These are phyloP conservation scores for Coecobrya sp. DNA, from an alignment of 2,888 invertebrate species.

Conservation along the genomic window DNA sequence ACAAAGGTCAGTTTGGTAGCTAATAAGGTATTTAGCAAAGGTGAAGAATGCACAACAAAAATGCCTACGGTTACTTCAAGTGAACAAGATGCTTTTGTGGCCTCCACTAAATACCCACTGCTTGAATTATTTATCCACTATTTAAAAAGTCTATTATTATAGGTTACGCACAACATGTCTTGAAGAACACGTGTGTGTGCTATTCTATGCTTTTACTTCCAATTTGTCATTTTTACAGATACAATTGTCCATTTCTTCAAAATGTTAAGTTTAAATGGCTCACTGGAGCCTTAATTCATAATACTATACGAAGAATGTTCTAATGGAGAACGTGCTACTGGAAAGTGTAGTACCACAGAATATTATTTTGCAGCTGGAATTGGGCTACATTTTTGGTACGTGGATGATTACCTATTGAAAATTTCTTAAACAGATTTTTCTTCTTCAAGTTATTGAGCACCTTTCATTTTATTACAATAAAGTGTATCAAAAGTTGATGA, in stretches of 20 bases:
- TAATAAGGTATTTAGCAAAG: conserved; percentile 60
- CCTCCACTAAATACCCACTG: conserved; percentile 28
- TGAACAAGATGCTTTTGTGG: conserved; percentile 26
- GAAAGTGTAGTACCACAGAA: background rate
- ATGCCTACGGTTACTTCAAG: conserved; percentile 25
- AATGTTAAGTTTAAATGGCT: background rate
- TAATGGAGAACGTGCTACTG: conserved; percentile 1
- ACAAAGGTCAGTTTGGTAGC: conserved; percentile 53
- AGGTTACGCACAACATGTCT: background rate
- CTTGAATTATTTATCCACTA: background rate
- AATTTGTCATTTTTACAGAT: conserved; percentile 20
- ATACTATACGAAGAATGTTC: too few species aligned
- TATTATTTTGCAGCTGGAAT: background rate
- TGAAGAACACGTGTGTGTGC: conserved; percentile 16
- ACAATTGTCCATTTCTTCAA: background rate
- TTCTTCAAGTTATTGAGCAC: background rate
- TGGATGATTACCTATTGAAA: background rate
- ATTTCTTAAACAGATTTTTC: background rate
- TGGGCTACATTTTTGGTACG: background rate
- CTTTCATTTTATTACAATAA: too few species aligned
- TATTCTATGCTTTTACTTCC: background rate
- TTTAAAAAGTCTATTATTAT: background rate
- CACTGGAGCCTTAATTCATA: background rate
- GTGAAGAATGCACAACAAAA: background rate
- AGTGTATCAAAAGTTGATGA: too few species aligned